These are phyloP conservation scores for Dioctria linearis DNA, from an alignment of 2,888 invertebrate species.

Conservation along the genomic window DNA sequence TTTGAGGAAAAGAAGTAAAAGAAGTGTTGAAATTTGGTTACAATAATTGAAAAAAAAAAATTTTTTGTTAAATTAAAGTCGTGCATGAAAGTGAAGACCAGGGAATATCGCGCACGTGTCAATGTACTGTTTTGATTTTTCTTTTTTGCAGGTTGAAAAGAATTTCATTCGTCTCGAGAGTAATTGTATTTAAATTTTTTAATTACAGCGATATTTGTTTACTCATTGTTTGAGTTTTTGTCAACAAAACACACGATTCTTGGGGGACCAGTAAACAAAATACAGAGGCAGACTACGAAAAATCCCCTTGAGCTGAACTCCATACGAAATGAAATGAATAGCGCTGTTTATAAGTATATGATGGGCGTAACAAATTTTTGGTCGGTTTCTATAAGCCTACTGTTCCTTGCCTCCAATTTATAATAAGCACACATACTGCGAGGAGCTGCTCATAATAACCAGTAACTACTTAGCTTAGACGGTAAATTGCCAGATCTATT, in stretches of 20 bases:
- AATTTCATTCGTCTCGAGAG: slow-evolving; percentile 25
- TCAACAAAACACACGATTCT: slow-evolving; percentile 15
- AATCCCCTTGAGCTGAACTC: not conserved
- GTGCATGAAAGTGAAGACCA: slow-evolving; percentile 5
- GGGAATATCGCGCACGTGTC: not conserved
- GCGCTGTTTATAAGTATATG: slow-evolving; percentile 6
- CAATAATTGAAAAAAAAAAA: slow-evolving; percentile 27
- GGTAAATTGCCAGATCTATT: slow-evolving; percentile 42
- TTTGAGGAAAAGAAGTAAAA: not conserved
- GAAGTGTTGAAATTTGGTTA: slow-evolving; percentile 1
- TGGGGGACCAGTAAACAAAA: not conserved
- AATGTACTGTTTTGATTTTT: not conserved
- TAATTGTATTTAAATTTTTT: slow-evolving; percentile 43
- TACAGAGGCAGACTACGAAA: not conserved
- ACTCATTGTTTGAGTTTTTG: not conserved
- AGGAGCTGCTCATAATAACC: not conserved
- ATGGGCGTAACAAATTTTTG: slow-evolving; percentile 38
- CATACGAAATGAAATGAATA: not conserved
- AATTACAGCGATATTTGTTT: slow-evolving; percentile 39
- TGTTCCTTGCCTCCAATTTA: not conserved
- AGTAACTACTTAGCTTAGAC: slow-evolving; percentile 10
- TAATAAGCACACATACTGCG: slow-evolving; percentile 15
- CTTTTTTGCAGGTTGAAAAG: not conserved
- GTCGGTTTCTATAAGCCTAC: slow-evolving; percentile 17
- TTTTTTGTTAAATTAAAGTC: slow-evolving; percentile 27